Evolutionary conservation across 2,888 invertebrate genomes (phyloP).

Genomic region (Cetonia aurata): DNA sequence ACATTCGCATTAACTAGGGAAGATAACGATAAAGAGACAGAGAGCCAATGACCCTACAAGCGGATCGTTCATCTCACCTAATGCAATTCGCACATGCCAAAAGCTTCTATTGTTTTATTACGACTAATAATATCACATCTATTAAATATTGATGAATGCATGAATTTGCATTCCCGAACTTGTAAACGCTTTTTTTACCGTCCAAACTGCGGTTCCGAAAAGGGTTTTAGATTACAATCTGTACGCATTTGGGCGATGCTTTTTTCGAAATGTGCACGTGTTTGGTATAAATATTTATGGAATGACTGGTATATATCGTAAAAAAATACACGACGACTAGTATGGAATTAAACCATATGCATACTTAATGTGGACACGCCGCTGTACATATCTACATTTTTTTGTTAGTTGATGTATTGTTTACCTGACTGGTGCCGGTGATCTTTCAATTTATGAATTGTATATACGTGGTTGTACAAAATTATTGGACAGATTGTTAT

Average conservation of each 20-base stretch:
- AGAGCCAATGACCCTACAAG: too few species aligned
- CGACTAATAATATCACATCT: too few species aligned
- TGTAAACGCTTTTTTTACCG: too few species aligned
- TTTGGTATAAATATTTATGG: conserved; percentile 28
- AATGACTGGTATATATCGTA: conserved; percentile 19
- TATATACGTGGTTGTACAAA: conserved; percentile 2
- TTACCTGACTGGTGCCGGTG: conserved; percentile 2
- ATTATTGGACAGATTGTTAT: background rate
- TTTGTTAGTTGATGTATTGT: conserved; percentile 13
- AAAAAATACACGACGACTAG: conserved; percentile 6
- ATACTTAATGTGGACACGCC: conserved; percentile 28
- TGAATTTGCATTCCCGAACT: too few species aligned
- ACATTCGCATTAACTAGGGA: too few species aligned
- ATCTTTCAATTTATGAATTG: background rate
- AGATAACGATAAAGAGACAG: too few species aligned
- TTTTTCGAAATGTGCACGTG: conserved; percentile 17
- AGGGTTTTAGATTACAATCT: conserved; percentile 32
- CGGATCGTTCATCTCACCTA: too few species aligned
- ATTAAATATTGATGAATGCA: background rate
- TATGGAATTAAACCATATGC: conserved; percentile 35
- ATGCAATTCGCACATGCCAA: too few species aligned
- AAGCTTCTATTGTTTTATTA: too few species aligned
- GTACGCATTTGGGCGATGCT: background rate
- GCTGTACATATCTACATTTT: conserved; percentile 21
- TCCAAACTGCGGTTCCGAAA: conserved; percentile 17